phyloP scores from a whole-genome alignment of 1,140 invertebrate species.

The Formica selysi region DNA sequence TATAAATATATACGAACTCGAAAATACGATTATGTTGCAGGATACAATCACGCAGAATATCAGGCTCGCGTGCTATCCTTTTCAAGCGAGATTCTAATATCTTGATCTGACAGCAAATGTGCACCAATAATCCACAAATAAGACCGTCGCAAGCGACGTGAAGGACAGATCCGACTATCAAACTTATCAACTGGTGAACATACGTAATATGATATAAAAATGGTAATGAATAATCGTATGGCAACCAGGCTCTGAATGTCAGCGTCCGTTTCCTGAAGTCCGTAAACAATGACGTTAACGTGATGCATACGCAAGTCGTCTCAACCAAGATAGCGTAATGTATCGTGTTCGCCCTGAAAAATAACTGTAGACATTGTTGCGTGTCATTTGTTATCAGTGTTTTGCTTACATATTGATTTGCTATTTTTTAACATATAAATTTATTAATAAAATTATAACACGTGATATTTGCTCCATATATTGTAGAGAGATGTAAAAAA shows the following conservation, averaged over 20 bases:
- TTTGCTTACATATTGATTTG: background rate
- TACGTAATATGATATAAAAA: conserved; percentile 58
- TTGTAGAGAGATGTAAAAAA: background rate
- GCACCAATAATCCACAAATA: conserved; percentile 66
- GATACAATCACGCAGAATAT: conserved; percentile 46
- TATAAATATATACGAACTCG: conserved; percentile 53
- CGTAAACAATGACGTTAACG: conserved; percentile 55
- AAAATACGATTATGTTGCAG: conserved; percentile 70
- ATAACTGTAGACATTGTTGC: conserved; percentile 30
- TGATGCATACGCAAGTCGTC: conserved; percentile 42
- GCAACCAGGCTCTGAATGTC: conserved; percentile 71
- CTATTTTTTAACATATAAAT: background rate
- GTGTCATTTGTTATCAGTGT: background rate
- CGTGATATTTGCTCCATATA: background rate
- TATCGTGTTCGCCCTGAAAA: conserved; percentile 48
- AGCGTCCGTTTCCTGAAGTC: conserved; percentile 40
- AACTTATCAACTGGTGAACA: conserved; percentile 59
- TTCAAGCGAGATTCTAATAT: conserved; percentile 67
- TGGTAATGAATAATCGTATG: conserved; percentile 59
- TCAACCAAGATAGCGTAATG: conserved; percentile 59
- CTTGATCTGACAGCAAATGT: conserved; percentile 67
- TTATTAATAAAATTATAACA: conserved; percentile 4
- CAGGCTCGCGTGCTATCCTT: background rate
- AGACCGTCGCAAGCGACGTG: conserved; percentile 65
- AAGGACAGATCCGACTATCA: conserved; percentile 24